Evolutionary conservation across 2,888 invertebrate genomes (phyloP).

Genomic region (Drosophila yooni): DNA sequence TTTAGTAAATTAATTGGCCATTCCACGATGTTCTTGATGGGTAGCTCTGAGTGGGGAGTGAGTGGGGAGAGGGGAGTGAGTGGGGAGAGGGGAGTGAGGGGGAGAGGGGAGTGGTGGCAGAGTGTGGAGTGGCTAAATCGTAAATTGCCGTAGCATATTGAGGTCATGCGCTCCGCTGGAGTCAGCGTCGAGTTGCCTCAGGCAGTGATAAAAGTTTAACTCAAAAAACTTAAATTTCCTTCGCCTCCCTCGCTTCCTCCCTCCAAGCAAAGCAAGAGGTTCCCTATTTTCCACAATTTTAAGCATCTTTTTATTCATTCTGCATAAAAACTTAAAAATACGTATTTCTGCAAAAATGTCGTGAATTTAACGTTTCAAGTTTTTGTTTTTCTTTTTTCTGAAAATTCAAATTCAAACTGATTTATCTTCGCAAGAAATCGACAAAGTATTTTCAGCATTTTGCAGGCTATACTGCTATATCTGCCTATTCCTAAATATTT

Average conservation of each 20-base stretch:
- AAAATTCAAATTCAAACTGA: background rate
- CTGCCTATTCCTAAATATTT: background rate
- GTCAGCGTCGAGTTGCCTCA: conserved; percentile 35
- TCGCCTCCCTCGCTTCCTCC: background rate
- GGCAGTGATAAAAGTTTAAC: conserved; percentile 14
- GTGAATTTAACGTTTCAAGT: background rate
- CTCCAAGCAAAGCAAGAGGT: conserved; percentile 1
- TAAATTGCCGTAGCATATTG: conserved; percentile 66
- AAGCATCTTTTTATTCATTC: background rate
- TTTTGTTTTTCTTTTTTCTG: background rate
- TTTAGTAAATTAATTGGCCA: conserved; percentile 79
- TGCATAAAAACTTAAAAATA: background rate
- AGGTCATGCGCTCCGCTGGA: conserved; percentile 69
- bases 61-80: background rate
- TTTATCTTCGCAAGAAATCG: conserved; percentile 4
- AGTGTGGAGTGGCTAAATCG: conserved; percentile 31
- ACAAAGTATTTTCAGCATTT: no score
- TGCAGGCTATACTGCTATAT: no score
- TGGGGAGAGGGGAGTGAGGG: no score
- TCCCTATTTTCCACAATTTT: conserved; percentile 1
- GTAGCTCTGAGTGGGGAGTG: background rate
- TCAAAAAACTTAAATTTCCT: conserved; percentile 3
- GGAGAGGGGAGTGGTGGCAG: conserved; percentile 20
- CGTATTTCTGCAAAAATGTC: background rate
- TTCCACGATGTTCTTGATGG: conserved; percentile 55